phyloP scores from a whole-genome alignment of 2,113 vertebrate species.

The Phrynosoma blainvillii region DNA sequence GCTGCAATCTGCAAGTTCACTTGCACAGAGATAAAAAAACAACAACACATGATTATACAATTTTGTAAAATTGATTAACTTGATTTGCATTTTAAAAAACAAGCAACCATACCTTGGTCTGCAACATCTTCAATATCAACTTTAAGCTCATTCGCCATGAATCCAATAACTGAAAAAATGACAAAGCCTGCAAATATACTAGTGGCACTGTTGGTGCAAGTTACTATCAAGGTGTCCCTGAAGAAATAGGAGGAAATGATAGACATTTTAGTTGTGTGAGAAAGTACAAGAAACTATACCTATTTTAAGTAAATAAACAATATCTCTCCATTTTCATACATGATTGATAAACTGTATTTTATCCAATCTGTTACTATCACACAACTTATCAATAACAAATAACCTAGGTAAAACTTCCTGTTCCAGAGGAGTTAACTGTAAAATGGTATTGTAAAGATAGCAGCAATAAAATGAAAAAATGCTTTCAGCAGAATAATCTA shows the following conservation, averaged over 20 bases:
- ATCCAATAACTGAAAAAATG: conserved; percentile 98
- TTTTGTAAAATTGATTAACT: not conserved
- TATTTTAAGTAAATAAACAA: not conserved
- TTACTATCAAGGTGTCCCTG: conserved; percentile 96
- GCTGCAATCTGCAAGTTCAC: fast-evolving
- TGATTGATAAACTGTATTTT: not conserved
- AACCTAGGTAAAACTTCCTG: not conserved
- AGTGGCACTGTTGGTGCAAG: conserved; percentile 96
- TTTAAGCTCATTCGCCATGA: conserved; percentile 98
- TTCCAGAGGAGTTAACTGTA: not conserved
- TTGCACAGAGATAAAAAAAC: not conserved
- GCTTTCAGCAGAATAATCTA: not conserved
- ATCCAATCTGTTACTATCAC: not conserved
- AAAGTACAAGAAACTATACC: fast-evolving
- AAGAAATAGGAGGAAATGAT: conserved; percentile 29
- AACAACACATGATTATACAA: not conserved
- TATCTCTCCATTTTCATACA: not conserved
- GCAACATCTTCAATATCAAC: conserved; percentile 97
- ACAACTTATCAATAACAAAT: not conserved
- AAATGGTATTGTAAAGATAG: not conserved
- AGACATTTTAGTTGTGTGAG: not conserved
- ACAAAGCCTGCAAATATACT: conserved; percentile 98
- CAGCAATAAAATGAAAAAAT: not conserved
- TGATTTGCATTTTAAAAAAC: fast-evolving
- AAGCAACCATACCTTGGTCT: conserved; percentile 87